phyloP scores from a whole-genome alignment of 2,888 invertebrate genomes.

The Tetropium fuscum region DNA sequence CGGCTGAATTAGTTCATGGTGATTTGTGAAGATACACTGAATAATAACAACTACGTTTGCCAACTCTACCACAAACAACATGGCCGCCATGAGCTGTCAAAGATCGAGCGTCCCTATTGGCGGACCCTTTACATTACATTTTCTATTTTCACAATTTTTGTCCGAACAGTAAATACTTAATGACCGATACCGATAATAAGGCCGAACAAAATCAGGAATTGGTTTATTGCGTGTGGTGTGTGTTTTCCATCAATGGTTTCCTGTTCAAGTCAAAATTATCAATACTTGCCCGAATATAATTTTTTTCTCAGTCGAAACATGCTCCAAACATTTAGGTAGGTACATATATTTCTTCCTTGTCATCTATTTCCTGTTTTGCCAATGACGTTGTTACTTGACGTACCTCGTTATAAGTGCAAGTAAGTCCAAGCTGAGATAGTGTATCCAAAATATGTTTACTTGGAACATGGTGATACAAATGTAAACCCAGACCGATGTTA shows the following conservation, averaged over 20 bases:
- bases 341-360: not conserved
- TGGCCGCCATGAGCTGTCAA: no score
- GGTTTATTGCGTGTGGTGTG: no score
- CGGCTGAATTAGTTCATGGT: no score
- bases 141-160: no score
- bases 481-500: not conserved
- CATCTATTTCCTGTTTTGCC: not conserved
- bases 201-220: no score
- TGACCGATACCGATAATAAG: no score
- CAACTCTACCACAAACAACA: no score
- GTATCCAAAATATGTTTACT: slow-evolving; percentile 2
- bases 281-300: slow-evolving; percentile 23
- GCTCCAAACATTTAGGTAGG: not conserved
- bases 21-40: no score
- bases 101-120: no score
- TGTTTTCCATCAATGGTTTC: slow-evolving; percentile 19
- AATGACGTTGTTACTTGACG: not conserved
- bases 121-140: no score
- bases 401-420: slow-evolving; percentile 1
- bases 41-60: no score
- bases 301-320: not conserved
- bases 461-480: not conserved
- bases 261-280: slow-evolving; percentile 22
- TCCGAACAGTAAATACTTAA: no score
- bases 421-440: not conserved